Base-by-base conservation (phyloP, 2,113 vertebrate genomes). In the Pipra filicauda region DNA sequence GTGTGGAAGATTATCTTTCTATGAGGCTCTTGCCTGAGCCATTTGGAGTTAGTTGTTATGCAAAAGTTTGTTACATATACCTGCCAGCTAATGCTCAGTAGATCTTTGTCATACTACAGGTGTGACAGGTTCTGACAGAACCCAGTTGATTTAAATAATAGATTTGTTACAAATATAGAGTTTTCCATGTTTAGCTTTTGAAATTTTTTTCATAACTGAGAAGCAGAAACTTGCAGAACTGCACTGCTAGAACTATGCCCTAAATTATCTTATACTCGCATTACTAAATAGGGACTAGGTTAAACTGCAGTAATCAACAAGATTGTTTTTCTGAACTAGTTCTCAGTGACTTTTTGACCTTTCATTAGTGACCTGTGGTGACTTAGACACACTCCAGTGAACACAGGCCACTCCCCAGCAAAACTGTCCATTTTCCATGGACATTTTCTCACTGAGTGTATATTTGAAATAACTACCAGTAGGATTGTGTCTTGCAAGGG, bases 211-310 rank as follows among this genome's bases (percentile, higher is more conserved):
- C 31, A 19, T 65, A 31, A 4, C 11, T 28, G 6, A 8, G 21
- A 61, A 59, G 21, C 3, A 20, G 35, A n/a, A 17, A n/a, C 62
- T 61, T 76, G 14, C 17, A 62, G 28, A 46, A 31, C 9, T 13
- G 37, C 5, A 5, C 8, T 62, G 23, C 16, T 83, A 65, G 54
- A 35, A 44, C 30, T 37, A 4, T 52, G 26, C 3, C 12, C 19
- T 44, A 43, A 61, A 33, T 48, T 46, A 37, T 12, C 8, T 87
- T 62, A 17, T 17, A 31, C 4, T 67, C 1, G 0, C 0, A 1
- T 2, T 31, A 12, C 26, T 75, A 44, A 59, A 43, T 3, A 69
- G 5, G 33, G 15, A 7, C 12, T 61, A 64, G 33, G 31, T 48
- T 57, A 55, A 83, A 79, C 19, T 24, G 6, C 18, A 43, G 11